A percentile compares a stretch with the other conserved stretches of the same genome.
Conservation (phyloP, 2,888 invertebrate species). For the Emesis furor region DNA sequence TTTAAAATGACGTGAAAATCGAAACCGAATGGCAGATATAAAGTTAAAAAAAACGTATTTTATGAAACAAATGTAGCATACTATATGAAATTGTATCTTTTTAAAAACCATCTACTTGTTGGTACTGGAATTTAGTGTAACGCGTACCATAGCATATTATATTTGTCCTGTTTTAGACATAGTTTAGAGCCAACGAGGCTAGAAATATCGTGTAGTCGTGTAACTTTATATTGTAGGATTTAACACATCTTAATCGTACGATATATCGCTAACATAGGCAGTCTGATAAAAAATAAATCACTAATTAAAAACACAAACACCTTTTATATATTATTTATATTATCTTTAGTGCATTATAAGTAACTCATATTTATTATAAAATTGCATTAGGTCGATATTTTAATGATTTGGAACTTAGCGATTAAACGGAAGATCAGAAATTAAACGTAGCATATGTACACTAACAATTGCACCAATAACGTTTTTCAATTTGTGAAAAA, state of each 20-base stretch:
- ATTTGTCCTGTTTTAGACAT: no score
- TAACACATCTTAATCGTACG: background rate
- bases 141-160: no score
- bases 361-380: slow-evolving; percentile 14
- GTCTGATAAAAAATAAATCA: slow-evolving; percentile 24
- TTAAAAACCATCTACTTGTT: no score
- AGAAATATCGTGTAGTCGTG: background rate
- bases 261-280: slow-evolving; percentile 6
- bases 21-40: no score
- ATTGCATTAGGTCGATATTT: slow-evolving; percentile 16
- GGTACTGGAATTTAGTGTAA: no score
- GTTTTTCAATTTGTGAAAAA: background rate
- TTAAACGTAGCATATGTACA: slow-evolving; percentile 8
- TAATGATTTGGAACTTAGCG: background rate
- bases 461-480: slow-evolving; percentile 1
- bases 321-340: slow-evolving; percentile 38
- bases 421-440: slow-evolving; percentile 12
- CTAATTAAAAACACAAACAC: slow-evolving; percentile 29
- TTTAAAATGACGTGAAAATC: no score
- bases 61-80: no score
- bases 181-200: background rate
- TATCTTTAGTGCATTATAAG: slow-evolving; percentile 29
- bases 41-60: no score
- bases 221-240: background rate
- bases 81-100: no score